Conservation (phyloP, 2,888 invertebrate genomes). For the Cecidostiba fungosa region DNA sequence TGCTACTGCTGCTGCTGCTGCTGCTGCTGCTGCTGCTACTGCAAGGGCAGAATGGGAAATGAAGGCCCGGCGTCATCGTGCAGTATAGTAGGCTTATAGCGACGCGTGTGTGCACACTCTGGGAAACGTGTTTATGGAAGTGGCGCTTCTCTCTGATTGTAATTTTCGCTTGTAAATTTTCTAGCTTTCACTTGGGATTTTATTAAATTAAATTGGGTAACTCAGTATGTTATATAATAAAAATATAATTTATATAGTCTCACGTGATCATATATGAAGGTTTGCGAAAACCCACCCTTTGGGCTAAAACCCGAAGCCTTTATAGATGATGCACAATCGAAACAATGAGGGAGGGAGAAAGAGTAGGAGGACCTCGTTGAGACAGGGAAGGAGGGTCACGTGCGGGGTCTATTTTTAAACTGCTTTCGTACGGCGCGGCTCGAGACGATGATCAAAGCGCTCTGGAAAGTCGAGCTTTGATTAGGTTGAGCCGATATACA, state of each 20-base stretch:
- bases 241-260: too few species aligned
- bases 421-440: neutral
- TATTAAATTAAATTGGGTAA: too few species aligned
- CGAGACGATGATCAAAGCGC: conserved; percentile 22
- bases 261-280: neutral
- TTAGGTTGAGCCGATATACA: neutral
- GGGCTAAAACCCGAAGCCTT: conserved; percentile 12
- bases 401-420: conserved; percentile 27
- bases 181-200: neutral
- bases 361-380: neutral
- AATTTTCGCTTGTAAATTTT: neutral
- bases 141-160: too few species aligned
- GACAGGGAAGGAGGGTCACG: neutral
- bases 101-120: neutral
- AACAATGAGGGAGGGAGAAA: conserved; percentile 18
- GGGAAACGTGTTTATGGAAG: neutral
- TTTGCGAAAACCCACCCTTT: neutral
- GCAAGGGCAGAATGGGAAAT: conserved; percentile 37
- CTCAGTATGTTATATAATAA: too few species aligned
- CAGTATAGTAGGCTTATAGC: conserved; percentile 4
- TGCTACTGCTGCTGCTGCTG: neutral
- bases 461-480: neutral
- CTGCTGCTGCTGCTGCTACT: neutral
- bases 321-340: conserved; percentile 13
- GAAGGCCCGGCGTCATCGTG: neutral